Evolutionary conservation across 1,140 invertebrate genomes (phyloP), one percentile per base, ranked within the genome.

Genomic region (Copidosoma floridanum): DNA sequence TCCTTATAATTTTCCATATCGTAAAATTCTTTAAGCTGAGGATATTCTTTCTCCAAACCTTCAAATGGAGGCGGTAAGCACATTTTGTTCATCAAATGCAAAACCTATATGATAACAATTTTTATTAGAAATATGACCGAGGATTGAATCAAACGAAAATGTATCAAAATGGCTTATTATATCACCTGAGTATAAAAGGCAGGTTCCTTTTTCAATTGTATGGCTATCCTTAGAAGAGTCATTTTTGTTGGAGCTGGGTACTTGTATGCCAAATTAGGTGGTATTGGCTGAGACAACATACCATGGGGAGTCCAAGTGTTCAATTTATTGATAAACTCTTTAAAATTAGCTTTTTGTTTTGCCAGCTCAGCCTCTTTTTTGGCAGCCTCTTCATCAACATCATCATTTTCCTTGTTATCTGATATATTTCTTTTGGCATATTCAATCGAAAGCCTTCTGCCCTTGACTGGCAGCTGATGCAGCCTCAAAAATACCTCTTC

Each of bases 41-140:
- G 73, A 71, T 75, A 82, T 65, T 79, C 73, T 38, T 32, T 38
- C 43, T 81, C 78, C 4, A 85, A 73, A 70, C 81, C 72, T 35
- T 86, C 83, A 81, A 97, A 96, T n/a, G 94, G 94, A 57, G 87
- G 85, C 32, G 91, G 89, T 43, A 97, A 73, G 77, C 90, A 93
- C 93, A 98, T 95, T 81, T 90, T 94, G 73, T 97, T 97, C 94
- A 97, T 97, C 27, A 98, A 82, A 83, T 97, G 94, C 47, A 97
- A 73, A 6, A 92, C 89, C 84, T 91, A 54, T n/a, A 8, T 32
- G 29, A 32, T 44, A 57, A n/a, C n/a, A n/a, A n/a, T n/a, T n/a
- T n/a, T n/a, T n/a, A n/a, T n/a, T n/a, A n/a, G n/a, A n/a, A n/a
- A n/a, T n/a, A n/a, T n/a, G n/a, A n/a, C n/a, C n/a, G n/a, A n/a